Evolutionary conservation across 2,888 invertebrate species (phyloP), one percentile per base, ranked within the genome.

Genomic region (Pammene fasciana): DNA sequence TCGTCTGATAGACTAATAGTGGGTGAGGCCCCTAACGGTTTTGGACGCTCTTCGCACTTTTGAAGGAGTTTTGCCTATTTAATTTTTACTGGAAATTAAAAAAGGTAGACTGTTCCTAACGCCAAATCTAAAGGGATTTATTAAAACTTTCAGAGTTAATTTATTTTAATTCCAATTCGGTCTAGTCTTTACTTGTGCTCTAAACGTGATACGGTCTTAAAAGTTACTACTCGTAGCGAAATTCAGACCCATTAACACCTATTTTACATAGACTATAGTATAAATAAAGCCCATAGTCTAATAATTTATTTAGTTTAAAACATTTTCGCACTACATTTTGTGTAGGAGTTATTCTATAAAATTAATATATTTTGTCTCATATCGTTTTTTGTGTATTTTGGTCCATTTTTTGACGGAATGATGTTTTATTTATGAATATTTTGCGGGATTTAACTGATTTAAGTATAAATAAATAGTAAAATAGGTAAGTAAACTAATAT

Each of bases 111-210:
- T 4, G 18, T 11, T 50, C 16, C 9, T 41, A 41, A 56, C 41
- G 41, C 38, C 38, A 9, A 18, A 10, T 48, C 38, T 26, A 52
- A 62, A 52, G 50, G 41, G 50, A 52, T 52, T 38, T 38, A 16
- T 41, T 26, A 41, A 41, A 62, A 26, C n/a, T 50, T 48, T 4
- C 9, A 41, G 13, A 34, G 10, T 45, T 45, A 18, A 52, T 62
- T 62, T 52, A 16, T 52, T 61, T 41, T 52, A 38, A 62, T 62
- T 34, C 48, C 4, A 26, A 54, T 68, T 65, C 56, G 65, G 60
- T 73, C 73, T 73, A 74, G 74, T 74, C 73, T 70, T 52, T 56
- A 57, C 38, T 18, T 50, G 18, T 41, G 61, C 18, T 61, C 48
- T 61, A 50, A 18, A n/a, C 41, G n/a, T 62, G 38, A 62, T 52